Base-by-base conservation (phyloP, 1,140 invertebrate species). In the Lucilia cuprina region DNA sequence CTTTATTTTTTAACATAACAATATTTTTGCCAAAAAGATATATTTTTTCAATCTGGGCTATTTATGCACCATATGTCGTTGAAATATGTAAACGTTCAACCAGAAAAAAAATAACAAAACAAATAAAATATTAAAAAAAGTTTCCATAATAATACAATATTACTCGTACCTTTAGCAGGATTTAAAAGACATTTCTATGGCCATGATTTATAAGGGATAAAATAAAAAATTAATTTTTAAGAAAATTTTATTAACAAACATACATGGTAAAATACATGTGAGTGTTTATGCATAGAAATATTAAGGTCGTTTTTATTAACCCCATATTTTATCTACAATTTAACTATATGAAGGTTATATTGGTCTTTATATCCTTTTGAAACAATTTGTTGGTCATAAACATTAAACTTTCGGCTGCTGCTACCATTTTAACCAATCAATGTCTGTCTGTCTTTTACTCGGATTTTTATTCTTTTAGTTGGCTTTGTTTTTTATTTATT, bases 341-440 rank as follows among this genome's bases (percentile, higher is more conserved):
- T 55, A 55, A 55, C 50, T 55, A 55, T 55, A 55, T 55, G 50
- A 82, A 25, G n/a, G 47, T 17, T 55, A n/a, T n/a, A 49, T 65
- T 17, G 30, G 19, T 74, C 17, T 65, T 77, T 55, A 49, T 83
- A 30, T 30, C 25, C 84, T 60, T 83, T 85, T 82, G 70, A 74
- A 85, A 82, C 83, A 85, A 85, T 85, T 85, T 83, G 75, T 85
- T 84, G 83, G 75, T 60, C 78, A 80, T 85, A 85, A 83, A 85
- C 77, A 84, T 84, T 85, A 74, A 84, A 84, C 19, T 65, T 70
- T 70, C 75, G 49, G 7, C 19, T 70, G 7, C 50, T 55, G 12
- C 12, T 55, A 14, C 12, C n/a, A 21, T 60, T 9, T 21, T 21
- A 21, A 19, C 19, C 65, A 17, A 9, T 70, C 17, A 21, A 70